Conservation (phyloP, 2,888 invertebrate species). For the Caenorhabditis japonica region DNA sequence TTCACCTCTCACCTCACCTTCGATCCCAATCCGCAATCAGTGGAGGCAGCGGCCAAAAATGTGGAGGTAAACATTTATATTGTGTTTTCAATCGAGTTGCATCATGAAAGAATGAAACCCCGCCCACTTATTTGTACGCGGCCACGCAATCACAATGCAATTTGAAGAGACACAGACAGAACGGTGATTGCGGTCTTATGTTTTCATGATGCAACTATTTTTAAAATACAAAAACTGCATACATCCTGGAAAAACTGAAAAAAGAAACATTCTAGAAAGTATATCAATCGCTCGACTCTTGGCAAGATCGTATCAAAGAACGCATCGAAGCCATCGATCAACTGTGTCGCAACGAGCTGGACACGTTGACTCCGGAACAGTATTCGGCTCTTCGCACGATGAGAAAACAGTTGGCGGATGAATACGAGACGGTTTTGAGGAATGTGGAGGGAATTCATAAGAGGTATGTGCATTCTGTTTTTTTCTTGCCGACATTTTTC, state of each 20-base stretch:
- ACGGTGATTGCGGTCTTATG: too few species aligned
- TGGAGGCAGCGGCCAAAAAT: constrained; percentile 54
- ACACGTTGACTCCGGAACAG: constrained; percentile 92
- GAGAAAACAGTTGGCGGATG: constrained; percentile 62
- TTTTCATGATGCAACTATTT: background rate
- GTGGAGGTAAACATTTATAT: constrained; percentile 59
- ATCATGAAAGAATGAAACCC: too few species aligned
- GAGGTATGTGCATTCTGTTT: constrained; percentile 47
- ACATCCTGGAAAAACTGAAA: background rate
- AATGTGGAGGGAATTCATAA: constrained; percentile 62
- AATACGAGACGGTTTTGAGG: constrained; percentile 67
- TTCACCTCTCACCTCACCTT: constrained; percentile 60
- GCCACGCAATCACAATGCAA: too few species aligned
- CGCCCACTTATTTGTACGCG: too few species aligned
- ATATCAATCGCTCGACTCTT: constrained; percentile 63
- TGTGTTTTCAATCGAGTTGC: too few species aligned
- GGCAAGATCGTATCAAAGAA: constrained; percentile 57
- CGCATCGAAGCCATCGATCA: constrained; percentile 63
- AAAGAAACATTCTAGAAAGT: constrained; percentile 44
- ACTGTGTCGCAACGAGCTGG: constrained; percentile 82
- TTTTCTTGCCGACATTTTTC: too few species aligned
- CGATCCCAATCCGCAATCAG: constrained; percentile 55
- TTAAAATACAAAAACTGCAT: background rate
- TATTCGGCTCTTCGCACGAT: constrained; percentile 83
- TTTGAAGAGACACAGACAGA: too few species aligned